Evolutionary conservation across 2,888 invertebrate species (phyloP), one percentile per base, ranked within the genome.

Genomic region (Patella caerulea): DNA sequence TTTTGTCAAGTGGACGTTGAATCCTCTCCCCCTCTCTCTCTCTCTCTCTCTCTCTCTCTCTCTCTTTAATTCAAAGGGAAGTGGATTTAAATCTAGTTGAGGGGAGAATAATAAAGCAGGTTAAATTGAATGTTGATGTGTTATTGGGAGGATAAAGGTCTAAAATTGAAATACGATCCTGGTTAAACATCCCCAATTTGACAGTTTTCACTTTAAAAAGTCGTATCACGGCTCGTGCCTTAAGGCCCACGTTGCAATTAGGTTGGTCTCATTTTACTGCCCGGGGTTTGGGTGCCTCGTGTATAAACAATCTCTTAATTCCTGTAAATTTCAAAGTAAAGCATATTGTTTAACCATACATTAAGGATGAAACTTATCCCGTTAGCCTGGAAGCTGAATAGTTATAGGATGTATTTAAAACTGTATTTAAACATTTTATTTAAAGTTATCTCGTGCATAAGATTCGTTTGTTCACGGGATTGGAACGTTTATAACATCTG

Each of bases 71-170:
- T 45, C 9, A 45, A 45, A 45, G 7, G 45, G 9, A 7, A 0
- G 45, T 45, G 9, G 45, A 45, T 45, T 45, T 9, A 19, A 24
- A 19, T 9, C 12, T 19, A 3, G 65, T 12, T 12, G 24, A 24
- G 29, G 3, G 29, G 65, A 24, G 24, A 65, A 19, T 65, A 11
- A 19, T 65, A 24, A 65, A 65, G 24, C 24, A 19, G 24, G 45
- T 45, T 45, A 45, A 45, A 45, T 9, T 45, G 45, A 24, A 65
- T 65, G 65, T 65, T 65, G 19, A 65, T 14, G 19, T 19, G 14
- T 24, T 65, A 65, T 12, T 24, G 65, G 65, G 65, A 65, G 65
- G 65, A 65, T 65, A 65, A 65, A 65, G 65, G 65, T 65, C 65
- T 24, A 65, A 24, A 24, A 24, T 65, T 14, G 65, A 24, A 65